Evolutionary conservation across 2,797 vertebrate species (phyloP).

Genomic region (Craterocephalus amniculus): DNA sequence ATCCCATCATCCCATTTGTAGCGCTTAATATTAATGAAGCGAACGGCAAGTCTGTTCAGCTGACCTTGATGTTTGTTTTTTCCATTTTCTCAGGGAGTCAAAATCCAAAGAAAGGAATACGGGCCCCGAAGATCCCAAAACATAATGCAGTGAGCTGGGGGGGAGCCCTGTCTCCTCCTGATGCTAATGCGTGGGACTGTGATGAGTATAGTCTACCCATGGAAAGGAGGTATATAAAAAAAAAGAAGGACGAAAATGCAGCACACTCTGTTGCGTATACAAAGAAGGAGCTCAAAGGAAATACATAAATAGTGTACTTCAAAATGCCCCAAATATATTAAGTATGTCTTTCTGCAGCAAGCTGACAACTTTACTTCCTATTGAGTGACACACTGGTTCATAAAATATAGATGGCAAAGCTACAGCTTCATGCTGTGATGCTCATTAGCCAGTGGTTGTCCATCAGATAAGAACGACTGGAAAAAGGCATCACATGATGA

Average conservation of each 20-base stretch:
- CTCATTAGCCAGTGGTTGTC: constrained; percentile 2
- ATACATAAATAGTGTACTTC: constrained; percentile 3
- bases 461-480: constrained; percentile 3
- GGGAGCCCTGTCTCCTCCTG: constrained; percentile 87
- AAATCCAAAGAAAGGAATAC: constrained; percentile 89
- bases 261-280: constrained; percentile 1
- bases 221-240: constrained; percentile 83
- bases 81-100: constrained; percentile 88
- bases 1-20: constrained; percentile 43
- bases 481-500: neutral
- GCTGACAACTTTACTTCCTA: neutral
- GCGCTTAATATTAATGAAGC: constrained; percentile 35
- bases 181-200: constrained; percentile 85
- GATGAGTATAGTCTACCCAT: constrained; percentile 89
- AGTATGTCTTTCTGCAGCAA: neutral
- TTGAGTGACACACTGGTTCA: neutral
- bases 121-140: constrained; percentile 88
- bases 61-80: constrained; percentile 40
- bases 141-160: constrained; percentile 91
- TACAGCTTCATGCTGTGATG: constrained; percentile 2
- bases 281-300: neutral
- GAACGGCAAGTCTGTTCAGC: constrained; percentile 18
- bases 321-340: constrained; percentile 6
- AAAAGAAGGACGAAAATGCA: neutral
- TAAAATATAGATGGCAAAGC: no score